Evolutionary conservation across 2,113 vertebrate species (phyloP).

Genomic region (Aptenodytes forsteri): DNA sequence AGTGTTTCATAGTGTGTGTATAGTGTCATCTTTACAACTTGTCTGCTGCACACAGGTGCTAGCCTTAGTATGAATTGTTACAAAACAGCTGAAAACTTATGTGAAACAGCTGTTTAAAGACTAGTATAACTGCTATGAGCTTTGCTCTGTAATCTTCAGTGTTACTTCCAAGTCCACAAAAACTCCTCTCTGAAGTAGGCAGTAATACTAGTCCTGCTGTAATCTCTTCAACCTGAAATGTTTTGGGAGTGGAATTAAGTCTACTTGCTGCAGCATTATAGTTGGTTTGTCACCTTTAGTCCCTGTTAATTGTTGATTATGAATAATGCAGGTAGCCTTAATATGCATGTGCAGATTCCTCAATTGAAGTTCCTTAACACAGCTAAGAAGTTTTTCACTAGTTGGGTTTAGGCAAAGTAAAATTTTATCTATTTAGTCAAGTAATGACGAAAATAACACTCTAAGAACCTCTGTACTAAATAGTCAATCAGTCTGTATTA

Average conservation of each 20-base stretch:
- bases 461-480: neutral
- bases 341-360: fast-evolving
- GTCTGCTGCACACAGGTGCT: fast-evolving
- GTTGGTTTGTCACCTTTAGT: neutral
- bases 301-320: neutral
- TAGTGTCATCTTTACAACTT: neutral
- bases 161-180: neutral
- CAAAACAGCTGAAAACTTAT: neutral
- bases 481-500: neutral
- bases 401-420: neutral
- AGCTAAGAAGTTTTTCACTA: neutral
- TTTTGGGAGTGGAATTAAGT: neutral
- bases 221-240: no score
- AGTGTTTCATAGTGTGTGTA: fast-evolving
- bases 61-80: neutral
- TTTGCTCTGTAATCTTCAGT: neutral
- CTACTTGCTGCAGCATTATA: neutral
- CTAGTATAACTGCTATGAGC: fast-evolving
- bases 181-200: neutral
- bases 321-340: neutral
- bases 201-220: neutral
- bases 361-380: neutral
- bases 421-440: neutral
- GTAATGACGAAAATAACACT: neutral
- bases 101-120: no score